Evolutionary conservation across 2,888 invertebrate species (phyloP).

Genomic region (Caenorhabditis sp.): DNA sequence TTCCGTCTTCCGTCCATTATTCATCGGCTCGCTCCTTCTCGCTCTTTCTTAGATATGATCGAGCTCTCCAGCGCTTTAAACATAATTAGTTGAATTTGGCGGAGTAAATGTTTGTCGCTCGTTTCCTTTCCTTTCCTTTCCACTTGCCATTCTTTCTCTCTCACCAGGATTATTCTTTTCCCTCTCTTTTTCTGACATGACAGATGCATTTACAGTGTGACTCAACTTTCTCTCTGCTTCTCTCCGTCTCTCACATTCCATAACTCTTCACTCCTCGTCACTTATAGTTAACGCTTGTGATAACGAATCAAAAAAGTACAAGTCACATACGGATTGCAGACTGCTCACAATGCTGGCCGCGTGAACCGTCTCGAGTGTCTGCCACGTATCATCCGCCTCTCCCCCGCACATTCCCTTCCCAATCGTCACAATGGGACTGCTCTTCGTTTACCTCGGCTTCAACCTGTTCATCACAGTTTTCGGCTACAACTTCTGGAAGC

Average conservation of each 20-base stretch:
- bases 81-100: slow-evolving; percentile 18
- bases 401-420: background rate
- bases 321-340: slow-evolving; percentile 19
- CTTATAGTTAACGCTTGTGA: slow-evolving; percentile 45
- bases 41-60: slow-evolving; percentile 25
- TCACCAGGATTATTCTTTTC: slow-evolving; percentile 30
- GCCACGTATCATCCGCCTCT: background rate
- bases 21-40: slow-evolving; percentile 11
- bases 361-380: background rate
- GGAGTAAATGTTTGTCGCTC: background rate
- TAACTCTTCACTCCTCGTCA: slow-evolving; percentile 4
- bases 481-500: slow-evolving; percentile 45
- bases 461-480: slow-evolving; percentile 43
- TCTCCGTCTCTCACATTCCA: slow-evolving; percentile 2
- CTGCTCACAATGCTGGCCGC: background rate
- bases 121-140: background rate
- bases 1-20: slow-evolving; percentile 6
- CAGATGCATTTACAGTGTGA: slow-evolving; percentile 50
- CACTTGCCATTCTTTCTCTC: slow-evolving; percentile 27
- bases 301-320: slow-evolving; percentile 20
- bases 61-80: slow-evolving; percentile 8
- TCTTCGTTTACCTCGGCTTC: slow-evolving; percentile 39
- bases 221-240: slow-evolving; percentile 17
- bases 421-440: slow-evolving; percentile 16
- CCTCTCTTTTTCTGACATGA: slow-evolving; percentile 1